Base-by-base conservation (phyloP, 2,113 vertebrate genomes). In the Willisornis vidua region DNA sequence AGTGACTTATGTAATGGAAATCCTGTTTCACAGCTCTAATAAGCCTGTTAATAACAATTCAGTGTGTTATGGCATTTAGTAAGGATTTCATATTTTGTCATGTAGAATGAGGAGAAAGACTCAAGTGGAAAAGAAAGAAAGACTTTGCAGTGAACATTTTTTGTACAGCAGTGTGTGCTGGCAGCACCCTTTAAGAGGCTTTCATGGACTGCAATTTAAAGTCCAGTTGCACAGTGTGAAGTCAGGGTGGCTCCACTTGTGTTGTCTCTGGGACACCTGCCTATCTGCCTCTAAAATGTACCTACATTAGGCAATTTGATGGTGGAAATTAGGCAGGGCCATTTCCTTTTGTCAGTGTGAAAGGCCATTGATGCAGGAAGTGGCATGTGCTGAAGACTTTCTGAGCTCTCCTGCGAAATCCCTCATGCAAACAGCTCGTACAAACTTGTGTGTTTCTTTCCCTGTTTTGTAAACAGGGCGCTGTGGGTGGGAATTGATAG, bases 11-110 rank as follows among this genome's bases (percentile, higher is more conserved):
- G 54, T 85, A 78, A 71, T 85, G 61, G 62, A 96, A 96, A 95
- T 96, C 94, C 76, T 80, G 61, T 95, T 97, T 95, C 95, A 87
- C 70, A 90, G 87, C 72, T 94, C 87, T 93, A 95, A 93, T 94
- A 68, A 93, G 45, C 84, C 96, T 85, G 90, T 94, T 97, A 97
- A 96, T 96, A 95, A 93, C 81, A 92, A 86, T 68, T 88, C 46
- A 45, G 4, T 63, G 54, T 89, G 85, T 78, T 82, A n/a, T 9
- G 76, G 52, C 48, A 59, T 96, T 97, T 95, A 94, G 91, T 82
- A 86, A 92, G 93, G 95, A 95, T 96, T 94, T 70, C 68, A 81
- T 87, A 63, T 95, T 92, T 93, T 94, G 68, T 90, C 48, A 52
- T 33, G 23, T 94, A 83, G 85, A 89, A 72, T 41, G 70, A 65